Base-by-base conservation (phyloP, 1,140 invertebrate species). In the Drepana arcuata region DNA sequence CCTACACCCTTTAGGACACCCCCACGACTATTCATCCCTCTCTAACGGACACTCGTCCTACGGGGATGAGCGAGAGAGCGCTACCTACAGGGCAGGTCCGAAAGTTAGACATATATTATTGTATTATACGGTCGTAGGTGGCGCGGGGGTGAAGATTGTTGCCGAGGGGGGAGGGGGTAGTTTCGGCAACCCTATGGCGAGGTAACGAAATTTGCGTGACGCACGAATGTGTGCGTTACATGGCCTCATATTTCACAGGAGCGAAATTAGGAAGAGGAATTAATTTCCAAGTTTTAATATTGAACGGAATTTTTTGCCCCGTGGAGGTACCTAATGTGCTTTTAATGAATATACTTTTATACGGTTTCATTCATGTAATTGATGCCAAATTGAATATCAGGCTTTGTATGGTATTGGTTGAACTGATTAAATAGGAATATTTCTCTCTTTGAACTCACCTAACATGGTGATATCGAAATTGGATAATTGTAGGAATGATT, bases 81-180 rank as follows among this genome's bases (percentile, higher is more conserved):
- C 53, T 69, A 70, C 73, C 74, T 67, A 75, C 73, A 77, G 73
- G 77, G 71, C 70, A 61, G 72, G 77, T 81, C 77, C 77, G 77
- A 81, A 73, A 74, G 60, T 77, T 81, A 81, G 77, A 77, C 74
- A 79, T 81, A 78, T 77, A 81, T 80, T 80, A 77, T 81, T 78
- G 73, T 77, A 74, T 78, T 75, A 81, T 81, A 81, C 68, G 61
- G 48, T 59, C 75, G 75, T 81, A 80, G 75, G 75, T 81, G 75
- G 73, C 34, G 43, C 63, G 68, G 66, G 70, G 72, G 69, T 58
- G 61, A 80, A 78, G 77, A 81, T 81, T 81, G 77, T 78, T 81
- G 75, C 62, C 50, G 52, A 48, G 45, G 59, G 53, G 54, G 21
- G 14, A 32, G 53, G 67, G 62, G 72, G 64, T 81, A 78, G 73